Base-by-base conservation (phyloP, 2,797 vertebrate species). In the Clarias laeviceps region DNA sequence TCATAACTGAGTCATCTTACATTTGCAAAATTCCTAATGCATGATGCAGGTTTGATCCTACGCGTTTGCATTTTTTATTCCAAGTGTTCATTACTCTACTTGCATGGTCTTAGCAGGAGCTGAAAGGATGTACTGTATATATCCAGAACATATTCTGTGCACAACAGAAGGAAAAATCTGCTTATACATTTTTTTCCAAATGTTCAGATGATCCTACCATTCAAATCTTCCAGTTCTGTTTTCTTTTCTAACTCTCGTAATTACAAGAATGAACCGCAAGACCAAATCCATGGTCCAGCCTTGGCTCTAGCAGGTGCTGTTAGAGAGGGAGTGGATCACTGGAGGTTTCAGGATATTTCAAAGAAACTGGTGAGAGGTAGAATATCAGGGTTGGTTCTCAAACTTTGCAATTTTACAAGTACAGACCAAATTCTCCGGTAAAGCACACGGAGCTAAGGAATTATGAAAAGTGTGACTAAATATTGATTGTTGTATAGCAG, bases 81-180 rank as follows among this genome's bases (percentile, higher is more conserved):
- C 14, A 40, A 78, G 76, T 61, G 76, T 61, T 22, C 57, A n/a
- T 78, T 40, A 37, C 20, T 14, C 20, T 37, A 40, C 3, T 17
- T 76, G 68, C 62, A 22, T 34, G 82, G 57, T 87, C 82, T 82
- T n/a, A 70, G 78, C 32, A 79, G 45, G 78, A 84, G 22, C 32
- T 72, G 82, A 86, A 29, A 0, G 27, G 8, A 50, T 54, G n/a
- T 85, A 50, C 45, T 29, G 45, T 85, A 77, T 40, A 37, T 29
- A 72, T 92, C 90, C 91, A 92, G 90, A 93, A n/a, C n/a, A n/a
- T n/a, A n/a, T n/a, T n/a, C n/a, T 93, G 88, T 90, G 86, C 83
- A 70, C 69, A 87, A 90, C 78, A 80, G 83, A 76, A 64, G 79
- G 83, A 77, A 83, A 87, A 22, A 79, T 59, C 64, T 5, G 64